Percentiles rank a stretch among this genome's conserved stretches.
Evolutionary conservation across 2,797 vertebrate species (phyloP).

Genomic region (Danio albolineatus): DNA sequence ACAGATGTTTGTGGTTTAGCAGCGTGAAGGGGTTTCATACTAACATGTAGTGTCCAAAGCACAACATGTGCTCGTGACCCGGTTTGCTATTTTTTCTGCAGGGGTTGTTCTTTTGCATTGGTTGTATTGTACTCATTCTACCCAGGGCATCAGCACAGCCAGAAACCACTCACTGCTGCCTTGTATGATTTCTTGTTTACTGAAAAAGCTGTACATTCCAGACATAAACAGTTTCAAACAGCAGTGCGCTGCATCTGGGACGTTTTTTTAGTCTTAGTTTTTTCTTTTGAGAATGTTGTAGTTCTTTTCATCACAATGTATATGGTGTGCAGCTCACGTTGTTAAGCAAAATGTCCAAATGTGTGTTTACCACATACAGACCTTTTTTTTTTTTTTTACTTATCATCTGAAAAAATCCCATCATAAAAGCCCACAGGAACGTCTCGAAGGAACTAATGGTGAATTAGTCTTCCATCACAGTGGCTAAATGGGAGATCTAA

Average conservation of each 20-base stretch:
- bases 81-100: slow-evolving; percentile 16
- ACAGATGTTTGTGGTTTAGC: slow-evolving; percentile 21
- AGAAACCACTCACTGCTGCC: slow-evolving; percentile 1
- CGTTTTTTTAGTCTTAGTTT: no score
- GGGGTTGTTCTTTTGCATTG: not conserved
- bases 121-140: not conserved
- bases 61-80: slow-evolving; percentile 1
- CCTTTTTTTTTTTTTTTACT: no score
- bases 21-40: not conserved
- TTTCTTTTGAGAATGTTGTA: no score
- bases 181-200: not conserved
- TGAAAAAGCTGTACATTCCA: not conserved
- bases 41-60: slow-evolving; percentile 24
- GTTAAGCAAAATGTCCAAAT: no score
- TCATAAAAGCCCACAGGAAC: no score
- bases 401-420: no score
- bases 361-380: no score
- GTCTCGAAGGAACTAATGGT: no score
- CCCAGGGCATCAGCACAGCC: slow-evolving; percentile 7
- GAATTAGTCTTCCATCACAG: not conserved
- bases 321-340: no score
- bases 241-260: no score
- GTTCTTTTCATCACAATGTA: no score
- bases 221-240: slow-evolving; percentile 1
- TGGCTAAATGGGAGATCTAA: not conserved